Evolutionary conservation across 2,797 vertebrate genomes (phyloP).

Genomic region (Gobionotothen gibberifrons): DNA sequence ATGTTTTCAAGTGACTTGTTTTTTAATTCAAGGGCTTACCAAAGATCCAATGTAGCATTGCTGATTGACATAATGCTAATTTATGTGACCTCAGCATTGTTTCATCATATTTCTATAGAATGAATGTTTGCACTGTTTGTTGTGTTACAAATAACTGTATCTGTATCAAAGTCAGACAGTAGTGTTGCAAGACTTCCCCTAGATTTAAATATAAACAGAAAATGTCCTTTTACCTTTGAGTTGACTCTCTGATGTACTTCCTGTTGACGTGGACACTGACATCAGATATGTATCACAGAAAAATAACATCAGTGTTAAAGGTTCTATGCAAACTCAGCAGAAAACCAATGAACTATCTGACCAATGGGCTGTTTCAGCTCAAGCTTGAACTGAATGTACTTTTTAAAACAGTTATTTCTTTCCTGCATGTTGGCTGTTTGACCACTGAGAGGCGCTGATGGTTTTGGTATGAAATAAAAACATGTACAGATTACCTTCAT

Average conservation of each 20-base stretch:
- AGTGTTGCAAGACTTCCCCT: constrained; percentile 17
- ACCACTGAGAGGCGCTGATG: constrained; percentile 71
- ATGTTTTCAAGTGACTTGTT: not conserved
- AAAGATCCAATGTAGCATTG: constrained; percentile 28
- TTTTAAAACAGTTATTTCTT: not conserved
- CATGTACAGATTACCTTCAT: constrained; percentile 49
- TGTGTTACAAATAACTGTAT: not conserved
- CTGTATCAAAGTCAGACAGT: constrained; percentile 8
- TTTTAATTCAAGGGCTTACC: constrained; percentile 25
- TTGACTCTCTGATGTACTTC: constrained; percentile 23
- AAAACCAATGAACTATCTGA: not conserved
- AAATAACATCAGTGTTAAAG: not conserved
- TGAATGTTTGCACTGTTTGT: constrained; percentile 27
- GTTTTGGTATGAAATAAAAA: constrained; percentile 57
- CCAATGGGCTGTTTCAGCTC: not conserved
- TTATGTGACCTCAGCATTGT: constrained; percentile 21
- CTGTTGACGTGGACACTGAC: constrained; percentile 4
- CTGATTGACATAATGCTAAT: constrained; percentile 18
- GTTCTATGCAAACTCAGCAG: not conserved
- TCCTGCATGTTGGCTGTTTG: constrained; percentile 42
- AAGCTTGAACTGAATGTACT: constrained; percentile 18
- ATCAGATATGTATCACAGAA: constrained; percentile 17
- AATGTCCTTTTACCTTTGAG: not conserved
- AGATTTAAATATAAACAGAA: constrained; percentile 21
- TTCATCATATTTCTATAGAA: constrained; percentile 32